Evolutionary conservation across 2,888 invertebrate genomes (phyloP), one percentile per base, ranked within the genome.

Genomic region (Drosophila kanekoi): DNA sequence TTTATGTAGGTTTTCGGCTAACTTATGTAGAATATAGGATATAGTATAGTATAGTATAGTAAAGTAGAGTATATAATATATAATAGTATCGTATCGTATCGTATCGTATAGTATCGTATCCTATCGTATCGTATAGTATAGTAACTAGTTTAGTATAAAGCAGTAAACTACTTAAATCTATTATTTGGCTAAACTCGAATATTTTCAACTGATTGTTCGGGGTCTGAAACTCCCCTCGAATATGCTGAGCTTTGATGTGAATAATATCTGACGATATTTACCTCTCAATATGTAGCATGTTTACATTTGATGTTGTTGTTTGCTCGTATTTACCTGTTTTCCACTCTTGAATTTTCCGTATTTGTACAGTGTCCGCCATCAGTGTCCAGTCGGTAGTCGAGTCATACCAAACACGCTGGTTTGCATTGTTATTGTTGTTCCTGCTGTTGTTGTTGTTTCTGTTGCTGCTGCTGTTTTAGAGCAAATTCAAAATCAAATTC

Each of bases 401-500:
- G 59, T 64, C 58, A 45, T 45, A 57, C 35, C 43, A 49, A 54
- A 54, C 54, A 44, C 54, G 52, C 28, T 52, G 13, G 52, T 40
- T 52, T 52, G 28, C 40, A 40, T 40, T 53, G 45, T 41, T 44
- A 51, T 52, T 52, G 28, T 52, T 63, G 71, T 68, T 41, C 35
- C 43, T 71, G 45, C 47, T 41, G 40, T 28, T 63, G 63, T 59
- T 57, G 64, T 68, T 72, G 71, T 67, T 70, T 23, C 60, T 56
- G 54, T 44, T 62, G 28, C 28, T 72, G 53, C 77, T 86, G 78
- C 72, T 76, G 81, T 79, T 88, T 77, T 81, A 65, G 81, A 79
- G 68, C 83, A 87, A 87, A 87, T 83, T 83, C 77, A 77, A 89
- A 80, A 89, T 87, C 81, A 81, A 88, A 84, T 89, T 89, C 78